Evolutionary conservation across 35 echinoderm and acorn worm species (phyloP), one percentile per base, ranked within the genome.

Genomic region (Lytechinus pictus): DNA sequence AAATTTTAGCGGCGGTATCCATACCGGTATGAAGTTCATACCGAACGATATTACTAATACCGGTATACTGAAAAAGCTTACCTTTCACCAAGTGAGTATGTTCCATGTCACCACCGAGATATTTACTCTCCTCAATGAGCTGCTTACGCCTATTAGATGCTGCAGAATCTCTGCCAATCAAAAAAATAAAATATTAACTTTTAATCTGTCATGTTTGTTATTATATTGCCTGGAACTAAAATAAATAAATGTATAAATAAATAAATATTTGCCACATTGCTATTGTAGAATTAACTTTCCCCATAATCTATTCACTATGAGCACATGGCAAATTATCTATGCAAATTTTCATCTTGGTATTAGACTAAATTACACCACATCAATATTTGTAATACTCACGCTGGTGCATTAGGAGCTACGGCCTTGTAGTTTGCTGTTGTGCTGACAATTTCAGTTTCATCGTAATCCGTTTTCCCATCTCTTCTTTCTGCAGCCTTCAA

Each of bases 11-110:
- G n/a, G n/a, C n/a, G n/a, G n/a, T n/a, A n/a, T n/a, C n/a, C n/a
- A n/a, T n/a, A n/a, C n/a, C n/a, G n/a, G n/a, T n/a, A n/a, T n/a
- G n/a, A n/a, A n/a, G n/a, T n/a, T n/a, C n/a, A n/a, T n/a, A n/a
- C n/a, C n/a, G n/a, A n/a, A n/a, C n/a, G n/a, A n/a, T n/a, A n/a
- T n/a, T n/a, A n/a, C n/a, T n/a, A n/a, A n/a, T n/a, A n/a, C n/a
- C n/a, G n/a, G n/a, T n/a, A n/a, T n/a, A n/a, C n/a, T n/a, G n/a
- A n/a, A n/a, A n/a, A n/a, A n/a, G n/a, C n/a, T n/a, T n/a, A 19
- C 98, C 98, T 95, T 99, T 99, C 95, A 99, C 98, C 94, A 99
- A 99, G 94, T 99, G 98, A 98, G 98, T 99, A 98, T 99, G 98
- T 94, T 99, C 98, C 98, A 99, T 99, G 94, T 99, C 98, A 98